Evolutionary conservation across 2,797 vertebrate genomes (phyloP).

Genomic region (Galaxias olidus): DNA sequence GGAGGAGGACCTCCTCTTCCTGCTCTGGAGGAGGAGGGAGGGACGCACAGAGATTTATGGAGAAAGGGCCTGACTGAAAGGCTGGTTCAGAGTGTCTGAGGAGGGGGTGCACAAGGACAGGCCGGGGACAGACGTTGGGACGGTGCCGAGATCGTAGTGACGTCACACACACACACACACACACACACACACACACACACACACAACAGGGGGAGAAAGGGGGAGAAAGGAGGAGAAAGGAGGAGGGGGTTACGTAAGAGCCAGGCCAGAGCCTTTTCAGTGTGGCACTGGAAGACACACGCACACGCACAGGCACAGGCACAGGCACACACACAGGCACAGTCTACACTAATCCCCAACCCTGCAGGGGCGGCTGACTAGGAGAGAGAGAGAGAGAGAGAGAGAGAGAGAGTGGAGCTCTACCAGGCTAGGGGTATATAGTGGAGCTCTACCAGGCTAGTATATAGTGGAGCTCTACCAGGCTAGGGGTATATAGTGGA

Average conservation of each 20-base stretch:
- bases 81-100: too few relatives aligned
- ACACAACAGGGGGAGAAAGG: neutral
- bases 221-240: neutral
- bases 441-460: too few relatives aligned
- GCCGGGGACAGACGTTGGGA: too few relatives aligned
- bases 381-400: neutral
- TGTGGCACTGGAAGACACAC: constrained; percentile 23
- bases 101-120: too few relatives aligned
- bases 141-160: too few relatives aligned
- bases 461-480: too few relatives aligned
- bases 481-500: too few relatives aligned
- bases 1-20: too few relatives aligned
- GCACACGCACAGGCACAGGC: constrained; percentile 10
- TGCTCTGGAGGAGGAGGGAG: too few relatives aligned
- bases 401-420: neutral
- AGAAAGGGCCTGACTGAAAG: too few relatives aligned
- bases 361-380: constrained; percentile 23
- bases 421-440: too few relatives aligned
- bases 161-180: constrained; percentile 3
- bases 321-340: neutral
- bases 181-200: constrained; percentile 16
- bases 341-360: constrained; percentile 18
- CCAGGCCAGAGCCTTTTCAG: constrained; percentile 41
- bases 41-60: too few relatives aligned
- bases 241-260: constrained; percentile 47